Evolutionary conservation across 2,888 invertebrate species (phyloP).

Genomic region (Drosophila macrospina): DNA sequence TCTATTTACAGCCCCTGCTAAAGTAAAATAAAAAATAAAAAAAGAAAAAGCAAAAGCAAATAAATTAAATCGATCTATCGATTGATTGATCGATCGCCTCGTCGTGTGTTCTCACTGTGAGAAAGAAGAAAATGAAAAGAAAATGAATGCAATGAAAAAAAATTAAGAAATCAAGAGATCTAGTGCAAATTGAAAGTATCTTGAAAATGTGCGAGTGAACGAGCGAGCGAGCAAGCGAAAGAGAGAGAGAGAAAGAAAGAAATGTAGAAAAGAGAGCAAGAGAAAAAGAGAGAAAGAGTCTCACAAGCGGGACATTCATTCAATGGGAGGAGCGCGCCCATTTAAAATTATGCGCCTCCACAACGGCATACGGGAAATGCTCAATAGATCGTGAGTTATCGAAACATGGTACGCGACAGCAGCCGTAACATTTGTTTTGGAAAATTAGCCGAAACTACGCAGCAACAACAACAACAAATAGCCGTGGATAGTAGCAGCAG

Average conservation of each 20-base stretch:
- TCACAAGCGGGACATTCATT: constrained; percentile 56
- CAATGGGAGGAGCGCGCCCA: constrained; percentile 84
- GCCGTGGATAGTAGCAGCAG: constrained; percentile 87
- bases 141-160: constrained; percentile 30
- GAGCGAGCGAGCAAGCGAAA: constrained; percentile 35
- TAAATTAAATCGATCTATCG: constrained; percentile 50
- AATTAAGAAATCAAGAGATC: constrained; percentile 42
- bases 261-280: constrained; percentile 1
- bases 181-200: constrained; percentile 50
- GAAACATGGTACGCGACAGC: constrained; percentile 99
- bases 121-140: constrained; percentile 13
- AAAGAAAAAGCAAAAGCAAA: no score
- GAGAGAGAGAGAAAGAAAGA: constrained; percentile 15
- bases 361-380: constrained; percentile 92
- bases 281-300: constrained; percentile 14
- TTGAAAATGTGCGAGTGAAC: constrained; percentile 62
- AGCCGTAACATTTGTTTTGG: constrained; percentile 99
- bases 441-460: constrained; percentile 97
- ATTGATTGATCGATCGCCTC: constrained; percentile 34
- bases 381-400: constrained; percentile 74
- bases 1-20: constrained; percentile 59
- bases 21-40: constrained; percentile 29
- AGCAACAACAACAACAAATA: constrained; percentile 86
- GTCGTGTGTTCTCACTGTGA: constrained; percentile 28
- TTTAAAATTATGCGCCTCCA: constrained; percentile 84